A percentile compares a stretch with the other conserved stretches of the same genome.
Conservation (phyloP, 2,113 vertebrate genomes). For the Amblyornis subalaris region DNA sequence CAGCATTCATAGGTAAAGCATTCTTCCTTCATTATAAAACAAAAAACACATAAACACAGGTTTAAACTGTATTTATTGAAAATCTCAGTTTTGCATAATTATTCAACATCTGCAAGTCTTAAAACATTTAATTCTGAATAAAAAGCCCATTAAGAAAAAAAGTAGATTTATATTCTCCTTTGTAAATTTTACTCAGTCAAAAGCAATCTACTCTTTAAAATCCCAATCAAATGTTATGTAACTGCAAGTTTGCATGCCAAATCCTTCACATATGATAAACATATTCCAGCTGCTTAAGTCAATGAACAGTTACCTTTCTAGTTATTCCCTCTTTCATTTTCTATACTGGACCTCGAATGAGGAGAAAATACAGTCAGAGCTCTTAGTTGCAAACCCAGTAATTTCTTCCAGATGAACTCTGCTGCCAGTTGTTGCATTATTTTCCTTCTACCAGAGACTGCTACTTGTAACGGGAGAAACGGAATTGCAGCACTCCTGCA, state of each 20-base stretch:
- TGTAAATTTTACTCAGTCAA: background rate
- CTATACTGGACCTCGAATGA: background rate
- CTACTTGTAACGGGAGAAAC: background rate
- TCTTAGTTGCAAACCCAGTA: background rate
- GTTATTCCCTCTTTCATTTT: background rate
- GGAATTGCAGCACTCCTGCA: background rate
- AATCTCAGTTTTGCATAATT: slow-evolving; percentile 24
- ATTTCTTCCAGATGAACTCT: background rate
- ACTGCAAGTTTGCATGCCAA: background rate
- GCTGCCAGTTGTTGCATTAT: background rate
- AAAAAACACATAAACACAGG: background rate
- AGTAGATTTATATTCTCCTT: background rate
- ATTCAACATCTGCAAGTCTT: background rate
- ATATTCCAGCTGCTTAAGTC: background rate
- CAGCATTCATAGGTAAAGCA: background rate
- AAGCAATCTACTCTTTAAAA: background rate
- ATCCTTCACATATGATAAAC: background rate
- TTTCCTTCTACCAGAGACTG: background rate
- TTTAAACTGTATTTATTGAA: slow-evolving; percentile 49
- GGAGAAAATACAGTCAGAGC: background rate
- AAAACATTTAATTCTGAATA: slow-evolving; percentile 30
- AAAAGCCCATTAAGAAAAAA: slow-evolving; percentile 25
- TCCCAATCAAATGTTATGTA: background rate
- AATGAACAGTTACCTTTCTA: background rate
- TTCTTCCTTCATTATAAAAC: background rate